Evolutionary conservation across 2,797 vertebrate species (phyloP).

Genomic region (Chanos chanos): DNA sequence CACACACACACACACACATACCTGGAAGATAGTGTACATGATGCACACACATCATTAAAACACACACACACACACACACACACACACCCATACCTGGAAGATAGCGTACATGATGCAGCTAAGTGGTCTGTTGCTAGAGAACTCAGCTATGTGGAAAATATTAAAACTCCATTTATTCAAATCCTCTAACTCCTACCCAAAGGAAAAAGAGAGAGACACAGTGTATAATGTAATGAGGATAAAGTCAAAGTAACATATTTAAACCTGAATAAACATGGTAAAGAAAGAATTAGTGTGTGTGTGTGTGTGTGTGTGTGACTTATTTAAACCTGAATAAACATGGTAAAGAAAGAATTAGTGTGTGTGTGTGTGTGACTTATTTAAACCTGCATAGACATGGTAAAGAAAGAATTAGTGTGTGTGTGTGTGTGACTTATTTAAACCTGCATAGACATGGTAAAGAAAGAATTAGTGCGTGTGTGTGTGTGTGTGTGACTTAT

Average conservation of each 20-base stretch:
- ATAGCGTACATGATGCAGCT: slow-evolving; percentile 84
- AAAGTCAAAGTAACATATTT: background rate
- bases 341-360: background rate
- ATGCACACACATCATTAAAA: background rate
- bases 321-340: background rate
- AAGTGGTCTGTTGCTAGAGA: slow-evolving; percentile 80
- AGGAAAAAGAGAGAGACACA: slow-evolving; percentile 20
- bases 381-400: background rate
- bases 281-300: background rate
- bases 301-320: background rate
- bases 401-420: background rate
- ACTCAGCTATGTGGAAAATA: slow-evolving; percentile 82
- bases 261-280: background rate
- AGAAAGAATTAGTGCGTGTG: background rate
- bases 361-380: background rate
- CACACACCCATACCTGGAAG: slow-evolving; percentile 72
- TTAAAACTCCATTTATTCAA: slow-evolving; percentile 87
- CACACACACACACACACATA: background rate
- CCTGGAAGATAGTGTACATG: too few relatives aligned
- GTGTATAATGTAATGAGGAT: slow-evolving; percentile 26
- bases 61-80: background rate
- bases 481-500: background rate
- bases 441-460: background rate
- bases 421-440: background rate
- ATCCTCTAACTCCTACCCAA: slow-evolving; percentile 78